phyloP scores from a whole-genome alignment of 2,888 invertebrate genomes.

The Heliconius erato region DNA sequence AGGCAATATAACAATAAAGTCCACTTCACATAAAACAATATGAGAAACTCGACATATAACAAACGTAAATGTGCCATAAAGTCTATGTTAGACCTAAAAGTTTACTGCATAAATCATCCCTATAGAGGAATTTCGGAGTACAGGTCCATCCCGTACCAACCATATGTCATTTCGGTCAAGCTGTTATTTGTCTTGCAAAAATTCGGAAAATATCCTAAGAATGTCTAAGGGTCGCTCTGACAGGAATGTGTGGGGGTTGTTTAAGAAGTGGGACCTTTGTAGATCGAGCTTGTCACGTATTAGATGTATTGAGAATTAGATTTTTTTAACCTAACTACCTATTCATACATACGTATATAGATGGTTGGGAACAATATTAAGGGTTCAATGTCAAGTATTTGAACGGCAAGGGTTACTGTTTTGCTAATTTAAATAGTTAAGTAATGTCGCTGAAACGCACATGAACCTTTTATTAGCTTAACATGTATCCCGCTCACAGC shows the following conservation, averaged over 20 bases:
- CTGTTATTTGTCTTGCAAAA: constrained; percentile 83
- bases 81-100: constrained; percentile 55
- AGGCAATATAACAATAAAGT: constrained; percentile 26
- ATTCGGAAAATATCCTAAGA: constrained; percentile 77
- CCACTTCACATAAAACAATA: constrained; percentile 28
- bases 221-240: constrained; percentile 60
- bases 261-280: constrained; percentile 45
- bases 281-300: constrained; percentile 20
- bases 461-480: not conserved
- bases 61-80: constrained; percentile 33
- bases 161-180: constrained; percentile 83
- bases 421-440: not conserved
- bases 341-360: not conserved
- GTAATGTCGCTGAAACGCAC: no score
- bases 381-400: not conserved
- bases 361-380: not conserved
- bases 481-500: no score
- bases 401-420: not conserved
- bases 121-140: constrained; percentile 70
- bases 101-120: constrained; percentile 65
- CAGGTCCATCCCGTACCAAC: constrained; percentile 68
- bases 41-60: constrained; percentile 17
- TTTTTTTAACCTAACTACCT: not conserved
- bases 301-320: constrained; percentile 3
- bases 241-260: constrained; percentile 54